These are phyloP conservation scores for Nymphalis c-album DNA, from an alignment of 2,888 invertebrate species.

Conservation along the genomic window DNA sequence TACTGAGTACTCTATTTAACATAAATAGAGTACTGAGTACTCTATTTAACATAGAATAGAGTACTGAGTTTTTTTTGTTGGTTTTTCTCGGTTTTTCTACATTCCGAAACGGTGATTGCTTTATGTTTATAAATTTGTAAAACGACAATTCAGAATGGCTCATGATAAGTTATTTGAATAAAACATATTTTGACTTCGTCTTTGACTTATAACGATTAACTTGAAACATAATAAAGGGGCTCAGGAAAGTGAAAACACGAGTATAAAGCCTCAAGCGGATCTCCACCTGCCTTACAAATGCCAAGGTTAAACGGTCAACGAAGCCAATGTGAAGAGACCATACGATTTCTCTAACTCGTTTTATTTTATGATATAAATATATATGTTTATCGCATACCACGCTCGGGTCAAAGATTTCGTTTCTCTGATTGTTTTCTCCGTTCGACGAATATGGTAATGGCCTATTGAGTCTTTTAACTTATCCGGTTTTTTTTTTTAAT, in stretches of 20 bases:
- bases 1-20: too few species aligned
- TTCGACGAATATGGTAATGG: constrained; percentile 18
- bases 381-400: constrained; percentile 62
- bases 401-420: constrained; percentile 32
- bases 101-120: too few species aligned
- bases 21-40: too few species aligned
- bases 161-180: too few species aligned
- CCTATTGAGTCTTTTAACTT: constrained; percentile 4
- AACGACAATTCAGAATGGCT: too few species aligned
- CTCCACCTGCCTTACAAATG: constrained; percentile 59
- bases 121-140: too few species aligned
- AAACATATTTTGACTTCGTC: too few species aligned
- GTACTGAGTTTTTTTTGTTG: too few species aligned
- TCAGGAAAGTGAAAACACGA: constrained; percentile 44
- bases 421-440: constrained; percentile 29
- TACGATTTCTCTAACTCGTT: constrained; percentile 70
- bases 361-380: constrained; percentile 43
- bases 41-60: too few species aligned
- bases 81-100: too few species aligned
- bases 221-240: neutral
- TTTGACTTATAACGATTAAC: too few species aligned
- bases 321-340: constrained; percentile 46
- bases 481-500: constrained; percentile 3
- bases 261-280: constrained; percentile 41
- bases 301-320: constrained; percentile 68